Conservation (phyloP, 2,888 invertebrate species). For the Pammene fasciana region DNA sequence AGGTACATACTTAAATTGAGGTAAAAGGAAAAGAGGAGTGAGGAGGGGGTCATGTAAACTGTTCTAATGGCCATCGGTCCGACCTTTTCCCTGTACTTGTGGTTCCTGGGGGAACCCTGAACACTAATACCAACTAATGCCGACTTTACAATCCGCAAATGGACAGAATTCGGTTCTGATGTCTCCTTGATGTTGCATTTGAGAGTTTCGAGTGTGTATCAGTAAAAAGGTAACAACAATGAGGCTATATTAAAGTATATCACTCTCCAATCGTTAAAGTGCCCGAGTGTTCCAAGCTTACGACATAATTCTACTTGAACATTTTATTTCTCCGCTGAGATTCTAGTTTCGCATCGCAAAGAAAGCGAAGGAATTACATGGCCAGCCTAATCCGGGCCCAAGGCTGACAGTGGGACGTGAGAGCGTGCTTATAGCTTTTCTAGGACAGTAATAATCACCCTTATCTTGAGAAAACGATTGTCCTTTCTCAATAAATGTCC, state of each 20-base stretch:
- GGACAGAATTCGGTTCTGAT: background rate
- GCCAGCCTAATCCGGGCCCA: constrained; percentile 12
- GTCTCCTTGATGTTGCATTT: background rate
- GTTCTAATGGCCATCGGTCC: background rate
- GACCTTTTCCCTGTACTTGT: background rate
- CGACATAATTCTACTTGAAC: background rate
- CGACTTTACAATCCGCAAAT: constrained; percentile 22
- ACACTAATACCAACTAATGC: constrained; percentile 3
- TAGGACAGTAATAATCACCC: constrained; percentile 30
- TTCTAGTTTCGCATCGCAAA: constrained; percentile 16
- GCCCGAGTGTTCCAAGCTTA: background rate
- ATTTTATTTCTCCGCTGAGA: constrained; percentile 4
- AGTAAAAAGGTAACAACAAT: too few species aligned
- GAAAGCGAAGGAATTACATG: constrained; percentile 13
- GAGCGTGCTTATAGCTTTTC: constrained; percentile 23
- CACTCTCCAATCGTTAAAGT: background rate
- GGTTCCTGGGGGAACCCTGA: background rate
- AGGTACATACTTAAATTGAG: background rate
- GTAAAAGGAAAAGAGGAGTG: background rate
- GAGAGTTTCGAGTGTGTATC: too few species aligned
- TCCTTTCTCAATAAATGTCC: background rate
- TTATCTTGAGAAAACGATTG: constrained; percentile 19
- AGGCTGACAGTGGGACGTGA: constrained; percentile 12
- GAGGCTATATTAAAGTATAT: too few species aligned
- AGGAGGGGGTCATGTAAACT: background rate